A percentile compares a stretch with the other conserved stretches of the same genome.
phyloP scores from a whole-genome alignment of 2,797 vertebrate genomes.

The Orestias chungarensis region DNA sequence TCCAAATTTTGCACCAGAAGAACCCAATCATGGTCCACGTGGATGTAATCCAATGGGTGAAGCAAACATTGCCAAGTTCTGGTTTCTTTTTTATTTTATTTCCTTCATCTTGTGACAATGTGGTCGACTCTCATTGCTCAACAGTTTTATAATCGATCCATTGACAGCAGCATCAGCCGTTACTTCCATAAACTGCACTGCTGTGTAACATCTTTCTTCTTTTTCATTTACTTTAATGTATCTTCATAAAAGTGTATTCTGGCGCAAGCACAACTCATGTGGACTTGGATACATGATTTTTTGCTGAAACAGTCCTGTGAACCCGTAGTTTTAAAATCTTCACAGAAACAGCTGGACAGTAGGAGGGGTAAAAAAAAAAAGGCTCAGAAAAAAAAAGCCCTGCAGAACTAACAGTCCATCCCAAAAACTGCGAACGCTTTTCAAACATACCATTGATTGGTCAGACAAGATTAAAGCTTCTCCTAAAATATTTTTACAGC shows the following conservation, averaged over 20 bases:
- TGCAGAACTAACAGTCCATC: conserved; percentile 40
- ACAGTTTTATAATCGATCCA: too few relatives aligned
- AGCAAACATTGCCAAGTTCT: too few relatives aligned
- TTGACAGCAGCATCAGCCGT: too few relatives aligned
- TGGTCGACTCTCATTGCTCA: too few relatives aligned
- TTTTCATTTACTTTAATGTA: conserved; percentile 3
- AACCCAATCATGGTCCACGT: too few relatives aligned
- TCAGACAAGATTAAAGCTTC: conserved; percentile 59
- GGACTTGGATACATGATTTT: conserved; percentile 35
- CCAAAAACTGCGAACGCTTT: conserved; percentile 52
- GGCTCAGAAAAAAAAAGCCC: conserved; percentile 36
- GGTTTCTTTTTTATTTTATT: too few relatives aligned
- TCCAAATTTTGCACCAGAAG: too few relatives aligned
- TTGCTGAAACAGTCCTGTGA: conserved; percentile 10
- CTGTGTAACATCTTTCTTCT: too few relatives aligned
- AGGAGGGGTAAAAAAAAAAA: conserved; percentile 12
- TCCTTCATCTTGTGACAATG: too few relatives aligned
- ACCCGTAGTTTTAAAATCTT: conserved; percentile 1
- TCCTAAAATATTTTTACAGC: conserved; percentile 52
- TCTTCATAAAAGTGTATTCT: conserved; percentile 22
- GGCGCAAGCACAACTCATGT: conserved; percentile 41
- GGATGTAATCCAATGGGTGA: too few relatives aligned
- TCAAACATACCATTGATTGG: conserved; percentile 58
- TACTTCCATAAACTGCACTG: too few relatives aligned
- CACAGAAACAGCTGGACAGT: background rate